phyloP scores from a whole-genome alignment of 2,888 invertebrate species.

The Troilus luridus region DNA sequence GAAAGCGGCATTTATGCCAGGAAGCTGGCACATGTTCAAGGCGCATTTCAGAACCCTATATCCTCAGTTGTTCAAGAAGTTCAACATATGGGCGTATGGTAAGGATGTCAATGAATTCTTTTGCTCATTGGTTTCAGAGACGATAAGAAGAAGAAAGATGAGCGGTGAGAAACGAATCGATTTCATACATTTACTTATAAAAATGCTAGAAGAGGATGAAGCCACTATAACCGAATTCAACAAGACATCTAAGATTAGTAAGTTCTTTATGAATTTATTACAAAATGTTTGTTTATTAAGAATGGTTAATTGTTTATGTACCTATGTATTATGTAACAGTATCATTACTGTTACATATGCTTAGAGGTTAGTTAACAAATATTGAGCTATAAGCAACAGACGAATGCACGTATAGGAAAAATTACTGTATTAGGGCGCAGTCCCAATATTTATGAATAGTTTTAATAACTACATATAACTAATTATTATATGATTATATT shows the following conservation, averaged over 20 bases:
- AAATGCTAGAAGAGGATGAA: conserved; percentile 64
- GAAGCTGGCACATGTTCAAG: conserved; percentile 56
- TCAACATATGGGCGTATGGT: conserved; percentile 55
- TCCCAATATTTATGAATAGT: too few species aligned
- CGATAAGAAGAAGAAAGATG: conserved; percentile 66
- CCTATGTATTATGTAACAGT: too few species aligned
- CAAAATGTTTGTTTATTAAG: too few species aligned
- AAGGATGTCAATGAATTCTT: conserved; percentile 54
- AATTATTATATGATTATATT: background rate
- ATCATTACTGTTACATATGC: too few species aligned
- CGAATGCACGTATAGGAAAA: too few species aligned
- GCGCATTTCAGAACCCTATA: conserved; percentile 50
- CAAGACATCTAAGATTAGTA: conserved; percentile 7
- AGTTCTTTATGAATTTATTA: background rate
- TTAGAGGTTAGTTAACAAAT: too few species aligned
- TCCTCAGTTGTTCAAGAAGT: conserved; percentile 57
- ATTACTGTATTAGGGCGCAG: too few species aligned
- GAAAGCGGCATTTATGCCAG: conserved; percentile 54
- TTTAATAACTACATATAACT: too few species aligned
- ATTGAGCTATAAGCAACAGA: too few species aligned
- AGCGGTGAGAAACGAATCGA: conserved; percentile 66
- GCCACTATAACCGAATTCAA: background rate
- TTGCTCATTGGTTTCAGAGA: conserved; percentile 61
- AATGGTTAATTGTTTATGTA: too few species aligned
- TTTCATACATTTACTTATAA: conserved; percentile 66